phyloP scores from a whole-genome alignment of 2,888 invertebrate genomes.

The Phortica magna region DNA sequence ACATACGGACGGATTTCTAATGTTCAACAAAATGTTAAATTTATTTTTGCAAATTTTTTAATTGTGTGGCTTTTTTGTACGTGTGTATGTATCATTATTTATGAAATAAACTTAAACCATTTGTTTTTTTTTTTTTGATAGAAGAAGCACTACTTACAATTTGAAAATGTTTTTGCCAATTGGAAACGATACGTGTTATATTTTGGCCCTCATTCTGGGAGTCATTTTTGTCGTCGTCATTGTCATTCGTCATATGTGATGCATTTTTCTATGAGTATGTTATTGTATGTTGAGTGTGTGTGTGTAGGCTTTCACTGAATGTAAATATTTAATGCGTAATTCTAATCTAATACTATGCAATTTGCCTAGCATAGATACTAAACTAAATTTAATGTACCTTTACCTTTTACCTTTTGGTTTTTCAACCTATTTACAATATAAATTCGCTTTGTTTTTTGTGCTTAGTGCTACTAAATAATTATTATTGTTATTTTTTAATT shows the following conservation, averaged over 20 bases:
- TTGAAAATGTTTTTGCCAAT: neutral
- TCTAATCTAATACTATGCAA: neutral
- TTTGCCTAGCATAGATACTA: neutral
- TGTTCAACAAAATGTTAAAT: constrained; percentile 52
- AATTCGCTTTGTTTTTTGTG: constrained; percentile 64
- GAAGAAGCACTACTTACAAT: constrained; percentile 2
- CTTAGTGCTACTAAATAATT: constrained; percentile 45
- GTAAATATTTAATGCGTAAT: neutral
- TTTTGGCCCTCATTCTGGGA: neutral
- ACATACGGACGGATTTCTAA: constrained; percentile 70
- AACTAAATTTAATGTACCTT: neutral
- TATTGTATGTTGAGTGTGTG: too few relatives aligned
- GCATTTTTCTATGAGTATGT: neutral
- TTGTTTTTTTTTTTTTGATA: constrained; percentile 36
- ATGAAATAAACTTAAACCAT: constrained; percentile 46
- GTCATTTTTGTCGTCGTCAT: too few relatives aligned
- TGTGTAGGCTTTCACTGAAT: neutral
- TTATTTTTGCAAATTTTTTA: constrained; percentile 23
- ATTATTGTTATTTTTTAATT: constrained; percentile 9
- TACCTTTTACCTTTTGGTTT: constrained; percentile 31
- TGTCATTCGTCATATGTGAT: too few relatives aligned
- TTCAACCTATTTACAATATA: constrained; percentile 65
- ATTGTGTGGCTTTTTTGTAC: constrained; percentile 37
- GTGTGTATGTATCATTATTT: constrained; percentile 39
- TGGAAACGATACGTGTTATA: neutral